A percentile compares a stretch with the other conserved stretches of the same genome.
phyloP scores from a whole-genome alignment of 2,113 vertebrate genomes.

The Istiophorus platypterus region DNA sequence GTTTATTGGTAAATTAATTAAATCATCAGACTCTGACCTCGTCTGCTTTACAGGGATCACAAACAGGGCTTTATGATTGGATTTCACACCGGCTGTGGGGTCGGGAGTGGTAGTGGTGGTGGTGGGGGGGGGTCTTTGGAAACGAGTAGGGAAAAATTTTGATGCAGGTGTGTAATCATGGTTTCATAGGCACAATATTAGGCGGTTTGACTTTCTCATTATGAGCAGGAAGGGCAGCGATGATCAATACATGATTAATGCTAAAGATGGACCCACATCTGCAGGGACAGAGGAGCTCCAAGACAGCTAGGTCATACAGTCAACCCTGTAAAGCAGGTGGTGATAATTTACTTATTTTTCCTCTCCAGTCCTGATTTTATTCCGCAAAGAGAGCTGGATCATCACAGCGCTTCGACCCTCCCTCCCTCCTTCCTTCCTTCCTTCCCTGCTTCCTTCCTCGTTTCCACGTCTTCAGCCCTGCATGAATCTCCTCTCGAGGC shows the following conservation, averaged over 20 bases:
- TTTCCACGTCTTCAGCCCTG: conserved; percentile 38
- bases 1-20: conserved; percentile 73
- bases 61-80: conserved; percentile 14
- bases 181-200: conserved; percentile 62
- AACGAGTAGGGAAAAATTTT: background rate
- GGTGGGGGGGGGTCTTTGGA: background rate
- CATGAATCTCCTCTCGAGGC: conserved; percentile 56
- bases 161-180: conserved; percentile 56
- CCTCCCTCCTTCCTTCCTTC: conserved; percentile 2
- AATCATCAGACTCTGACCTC: conserved; percentile 52
- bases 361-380: conserved; percentile 6
- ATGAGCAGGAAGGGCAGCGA: conserved; percentile 73
- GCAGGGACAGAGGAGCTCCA: conserved; percentile 37
- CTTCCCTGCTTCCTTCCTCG: conserved; percentile 16
- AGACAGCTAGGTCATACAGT: conserved; percentile 31
- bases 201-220: conserved; percentile 75
- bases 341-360: conserved; percentile 33
- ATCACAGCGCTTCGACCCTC: conserved; percentile 29
- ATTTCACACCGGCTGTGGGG: background rate
- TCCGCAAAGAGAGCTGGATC: conserved; percentile 23
- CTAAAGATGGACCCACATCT: conserved; percentile 56
- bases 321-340: conserved; percentile 33
- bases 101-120: too few relatives aligned
- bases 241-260: conserved; percentile 78
- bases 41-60: conserved; percentile 13